Evolutionary conservation across 2,888 invertebrate genomes (phyloP).

Genomic region (Pseudococcus jackbeardsleyi): DNA sequence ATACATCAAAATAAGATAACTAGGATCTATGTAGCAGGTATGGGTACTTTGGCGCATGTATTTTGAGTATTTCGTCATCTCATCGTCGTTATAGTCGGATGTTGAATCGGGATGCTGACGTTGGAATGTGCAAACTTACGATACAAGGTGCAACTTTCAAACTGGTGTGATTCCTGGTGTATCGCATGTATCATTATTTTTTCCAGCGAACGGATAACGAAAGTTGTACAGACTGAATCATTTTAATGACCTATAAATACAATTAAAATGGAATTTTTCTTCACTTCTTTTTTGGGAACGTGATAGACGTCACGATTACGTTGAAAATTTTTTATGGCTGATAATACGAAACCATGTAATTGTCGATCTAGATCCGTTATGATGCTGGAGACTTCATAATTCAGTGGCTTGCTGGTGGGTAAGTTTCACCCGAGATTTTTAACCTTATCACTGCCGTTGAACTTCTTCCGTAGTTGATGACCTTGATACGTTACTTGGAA

Average conservation of each 20-base stretch:
- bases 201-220: conserved; percentile 12
- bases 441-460: conserved; percentile 49
- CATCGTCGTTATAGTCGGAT: neutral
- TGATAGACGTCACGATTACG: conserved; percentile 38
- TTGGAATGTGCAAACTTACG: conserved; percentile 13
- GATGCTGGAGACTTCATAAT: too few relatives aligned
- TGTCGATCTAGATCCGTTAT: neutral
- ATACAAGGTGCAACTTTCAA: neutral
- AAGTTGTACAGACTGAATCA: conserved; percentile 33
- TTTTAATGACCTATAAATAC: conserved; percentile 34
- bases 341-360: neutral
- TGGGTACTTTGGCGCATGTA: neutral
- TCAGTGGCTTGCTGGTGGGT: neutral
- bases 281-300: neutral
- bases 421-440: conserved; percentile 26
- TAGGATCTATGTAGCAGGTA: neutral
- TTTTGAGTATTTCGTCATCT: conserved; percentile 3
- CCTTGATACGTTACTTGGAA: conserved; percentile 26
- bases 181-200: conserved; percentile 23
- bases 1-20: conserved; percentile 1
- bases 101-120: neutral
- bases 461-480: conserved; percentile 29
- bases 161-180: conserved; percentile 7
- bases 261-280: conserved; percentile 26
- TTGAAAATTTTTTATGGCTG: neutral